Evolutionary conservation across 2,888 invertebrate species (phyloP).

Genomic region (Trichopria drosophilae): DNA sequence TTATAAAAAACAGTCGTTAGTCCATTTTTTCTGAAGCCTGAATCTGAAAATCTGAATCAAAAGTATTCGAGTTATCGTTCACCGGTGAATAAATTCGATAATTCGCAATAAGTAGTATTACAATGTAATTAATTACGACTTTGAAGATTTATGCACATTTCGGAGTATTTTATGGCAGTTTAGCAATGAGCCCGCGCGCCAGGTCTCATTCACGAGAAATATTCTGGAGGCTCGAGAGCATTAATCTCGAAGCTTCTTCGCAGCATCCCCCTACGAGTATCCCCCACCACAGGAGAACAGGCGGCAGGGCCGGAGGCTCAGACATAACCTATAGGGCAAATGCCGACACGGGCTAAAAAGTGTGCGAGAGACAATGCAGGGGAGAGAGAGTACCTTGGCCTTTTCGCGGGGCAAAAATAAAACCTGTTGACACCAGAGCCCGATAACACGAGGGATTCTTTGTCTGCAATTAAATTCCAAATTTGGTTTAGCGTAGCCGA

Average conservation of each 20-base stretch:
- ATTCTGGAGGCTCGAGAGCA: neutral
- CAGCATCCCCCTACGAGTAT: conserved; percentile 12
- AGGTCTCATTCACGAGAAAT: too few relatives aligned
- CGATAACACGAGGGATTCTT: conserved; percentile 44
- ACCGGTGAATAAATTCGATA: too few relatives aligned
- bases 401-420: conserved; percentile 54
- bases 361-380: conserved; percentile 25
- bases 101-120: too few relatives aligned
- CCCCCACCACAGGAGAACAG: too few relatives aligned
- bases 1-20: too few relatives aligned
- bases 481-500: conserved; percentile 11
- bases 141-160: too few relatives aligned
- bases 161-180: too few relatives aligned
- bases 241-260: conserved; percentile 15
- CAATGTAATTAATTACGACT: too few relatives aligned
- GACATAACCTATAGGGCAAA: conserved; percentile 17
- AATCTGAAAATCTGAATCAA: too few relatives aligned
- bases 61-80: too few relatives aligned
- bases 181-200: too few relatives aligned
- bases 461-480: conserved; percentile 30
- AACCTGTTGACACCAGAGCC: conserved; percentile 54
- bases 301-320: conserved; percentile 19
- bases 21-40: too few relatives aligned
- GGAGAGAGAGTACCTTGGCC: conserved; percentile 46
- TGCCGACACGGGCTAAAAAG: conserved; percentile 18